Percentiles rank a stretch among this genome's conserved stretches.
These are phyloP conservation scores for Lichenostomus cassidix DNA, from an alignment of 2,113 vertebrate species.

Conservation along the genomic window DNA sequence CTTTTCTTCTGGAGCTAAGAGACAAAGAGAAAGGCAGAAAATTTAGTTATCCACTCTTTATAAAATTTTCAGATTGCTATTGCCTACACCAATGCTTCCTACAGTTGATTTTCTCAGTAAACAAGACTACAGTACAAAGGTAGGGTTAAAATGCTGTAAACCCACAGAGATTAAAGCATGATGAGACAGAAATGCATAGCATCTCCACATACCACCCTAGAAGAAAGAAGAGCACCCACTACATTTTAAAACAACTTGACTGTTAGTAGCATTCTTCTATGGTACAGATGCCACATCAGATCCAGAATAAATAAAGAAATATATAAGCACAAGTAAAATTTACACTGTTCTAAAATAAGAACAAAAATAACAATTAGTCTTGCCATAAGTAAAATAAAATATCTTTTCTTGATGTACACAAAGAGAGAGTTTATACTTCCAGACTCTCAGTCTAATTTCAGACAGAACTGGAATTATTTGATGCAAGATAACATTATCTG, in stretches of 20 bases:
- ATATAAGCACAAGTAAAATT: neutral
- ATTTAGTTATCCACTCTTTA: neutral
- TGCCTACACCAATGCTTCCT: neutral
- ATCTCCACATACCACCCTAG: neutral
- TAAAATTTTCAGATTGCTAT: neutral
- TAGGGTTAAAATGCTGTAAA: neutral
- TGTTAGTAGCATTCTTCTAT: neutral
- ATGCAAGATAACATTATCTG: neutral
- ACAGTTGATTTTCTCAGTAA: neutral
- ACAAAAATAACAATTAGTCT: neutral
- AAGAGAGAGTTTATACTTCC: neutral
- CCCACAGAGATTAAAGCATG: neutral
- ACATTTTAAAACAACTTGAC: neutral
- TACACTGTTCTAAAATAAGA: neutral
- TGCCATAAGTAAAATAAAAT: neutral
- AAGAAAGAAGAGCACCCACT: neutral
- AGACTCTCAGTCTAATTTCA: neutral
- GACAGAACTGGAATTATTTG: neutral
- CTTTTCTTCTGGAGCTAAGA: conserved; percentile 78
- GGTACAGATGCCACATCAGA: neutral
- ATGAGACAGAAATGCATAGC: neutral
- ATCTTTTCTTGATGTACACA: neutral
- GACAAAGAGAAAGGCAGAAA: conserved; percentile 18
- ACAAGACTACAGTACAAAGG: neutral
- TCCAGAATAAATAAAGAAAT: neutral